Conservation (phyloP, 2,888 invertebrate genomes). For the Chrysolina americana region DNA sequence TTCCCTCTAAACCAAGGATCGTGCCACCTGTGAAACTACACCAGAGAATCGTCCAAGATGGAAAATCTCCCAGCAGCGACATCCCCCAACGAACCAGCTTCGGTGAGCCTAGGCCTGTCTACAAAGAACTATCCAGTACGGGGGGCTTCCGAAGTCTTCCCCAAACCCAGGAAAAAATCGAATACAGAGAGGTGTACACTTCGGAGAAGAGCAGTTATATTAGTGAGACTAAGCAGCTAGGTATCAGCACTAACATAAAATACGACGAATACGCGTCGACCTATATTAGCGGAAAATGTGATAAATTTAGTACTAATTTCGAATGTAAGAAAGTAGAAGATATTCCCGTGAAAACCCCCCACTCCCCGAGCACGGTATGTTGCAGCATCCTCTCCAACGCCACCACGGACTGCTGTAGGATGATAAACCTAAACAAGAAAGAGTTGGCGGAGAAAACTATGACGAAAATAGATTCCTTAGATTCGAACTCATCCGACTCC, state of each 20-base stretch:
- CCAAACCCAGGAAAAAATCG: conserved; percentile 48
- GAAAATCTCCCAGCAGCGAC: conserved; percentile 38
- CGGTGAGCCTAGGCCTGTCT: conserved; percentile 39
- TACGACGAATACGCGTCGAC: conserved; percentile 55
- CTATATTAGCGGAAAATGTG: conserved; percentile 63
- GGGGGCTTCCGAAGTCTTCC: conserved; percentile 40
- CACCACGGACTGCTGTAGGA: conserved; percentile 69
- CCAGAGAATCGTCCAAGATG: conserved; percentile 50
- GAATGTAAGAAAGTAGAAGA: conserved; percentile 59
- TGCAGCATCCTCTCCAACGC: conserved; percentile 69
- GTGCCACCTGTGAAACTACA: conserved; percentile 68
- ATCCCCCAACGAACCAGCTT: conserved; percentile 33
- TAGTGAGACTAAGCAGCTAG: conserved; percentile 46
- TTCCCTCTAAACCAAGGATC: conserved; percentile 68
- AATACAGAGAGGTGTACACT: conserved; percentile 47
- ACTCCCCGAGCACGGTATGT: conserved; percentile 69
- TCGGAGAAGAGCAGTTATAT: conserved; percentile 44
- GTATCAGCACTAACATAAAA: conserved; percentile 54
- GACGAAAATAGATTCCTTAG: conserved; percentile 67
- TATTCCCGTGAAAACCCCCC: conserved; percentile 63
- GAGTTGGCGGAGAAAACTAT: conserved; percentile 64
- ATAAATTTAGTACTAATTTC: conserved; percentile 59
- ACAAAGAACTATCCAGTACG: conserved; percentile 44
- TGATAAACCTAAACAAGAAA: conserved; percentile 66
- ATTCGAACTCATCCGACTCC: conserved; percentile 69